A percentile compares a stretch with the other conserved stretches of the same genome.
These are phyloP conservation scores for Chaetorhynchus papuensis DNA, from an alignment of 2,113 vertebrate species.

Conservation along the genomic window DNA sequence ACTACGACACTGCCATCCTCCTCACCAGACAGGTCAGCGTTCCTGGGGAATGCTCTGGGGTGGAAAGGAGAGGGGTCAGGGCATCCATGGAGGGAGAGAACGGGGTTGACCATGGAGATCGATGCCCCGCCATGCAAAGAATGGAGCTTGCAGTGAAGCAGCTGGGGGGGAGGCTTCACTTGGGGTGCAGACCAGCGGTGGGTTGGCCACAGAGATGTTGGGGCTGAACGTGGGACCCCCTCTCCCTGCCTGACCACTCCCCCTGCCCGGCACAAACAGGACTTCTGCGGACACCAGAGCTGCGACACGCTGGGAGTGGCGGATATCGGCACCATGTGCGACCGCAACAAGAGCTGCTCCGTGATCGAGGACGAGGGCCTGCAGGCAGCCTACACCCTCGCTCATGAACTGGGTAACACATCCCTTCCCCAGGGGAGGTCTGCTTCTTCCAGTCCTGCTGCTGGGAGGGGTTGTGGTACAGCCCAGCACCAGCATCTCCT, in stretches of 20 bases:
- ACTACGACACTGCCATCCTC: conserved; percentile 92
- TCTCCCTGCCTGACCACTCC: not conserved
- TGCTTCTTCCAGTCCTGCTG: not conserved
- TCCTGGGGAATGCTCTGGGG: accelerated
- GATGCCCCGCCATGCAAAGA: accelerated
- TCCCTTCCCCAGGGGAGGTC: accelerated
- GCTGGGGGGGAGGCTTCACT: accelerated
- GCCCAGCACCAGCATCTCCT: not conserved
- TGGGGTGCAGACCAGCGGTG: not conserved
- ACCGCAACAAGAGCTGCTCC: conserved; percentile 92
- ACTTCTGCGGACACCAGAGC: conserved; percentile 89
- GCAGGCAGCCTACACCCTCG: conserved; percentile 90
- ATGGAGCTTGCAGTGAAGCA: not conserved
- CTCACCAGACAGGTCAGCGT: conserved; percentile 89
- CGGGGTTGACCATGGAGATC: accelerated
- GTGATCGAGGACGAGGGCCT: conserved; percentile 94
- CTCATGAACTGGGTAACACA: conserved; percentile 88
- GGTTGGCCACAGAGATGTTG: not conserved
- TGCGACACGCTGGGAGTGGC: conserved; percentile 93
- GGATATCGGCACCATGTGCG: conserved; percentile 92
- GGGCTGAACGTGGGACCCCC: accelerated
- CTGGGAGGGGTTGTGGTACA: not conserved
- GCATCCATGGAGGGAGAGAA: not conserved
- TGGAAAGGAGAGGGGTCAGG: accelerated
- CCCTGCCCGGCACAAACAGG: conserved; percentile 64